These are phyloP conservation scores for Cryptophagus acutangulus DNA, from an alignment of 2,888 invertebrate genomes.

Conservation along the genomic window DNA sequence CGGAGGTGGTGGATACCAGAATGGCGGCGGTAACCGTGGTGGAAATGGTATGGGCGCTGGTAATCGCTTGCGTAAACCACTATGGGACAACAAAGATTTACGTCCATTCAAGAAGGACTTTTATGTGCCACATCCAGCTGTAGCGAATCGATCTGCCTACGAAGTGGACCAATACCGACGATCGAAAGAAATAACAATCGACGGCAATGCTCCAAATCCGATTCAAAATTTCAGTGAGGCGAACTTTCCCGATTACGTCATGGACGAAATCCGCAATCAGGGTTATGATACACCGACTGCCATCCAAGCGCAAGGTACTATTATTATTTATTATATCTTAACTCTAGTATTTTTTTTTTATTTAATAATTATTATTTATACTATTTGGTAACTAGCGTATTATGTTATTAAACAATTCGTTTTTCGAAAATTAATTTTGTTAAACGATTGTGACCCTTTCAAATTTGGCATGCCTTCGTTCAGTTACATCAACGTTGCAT, in stretches of 20 bases:
- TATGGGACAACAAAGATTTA: slow-evolving; percentile 71
- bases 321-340: too few species aligned
- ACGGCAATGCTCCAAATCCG: slow-evolving; percentile 70
- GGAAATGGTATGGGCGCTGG: slow-evolving; percentile 47
- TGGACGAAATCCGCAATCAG: slow-evolving; percentile 68
- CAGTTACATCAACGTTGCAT: slow-evolving; percentile 57
- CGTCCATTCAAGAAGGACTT: slow-evolving; percentile 84
- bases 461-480: slow-evolving; percentile 74
- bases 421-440: too few species aligned
- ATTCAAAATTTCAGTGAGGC: slow-evolving; percentile 76
- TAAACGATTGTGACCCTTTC: too few species aligned
- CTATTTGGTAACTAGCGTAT: too few species aligned
- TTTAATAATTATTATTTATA: too few species aligned
- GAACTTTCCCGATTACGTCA: slow-evolving; percentile 71
- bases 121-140: slow-evolving; percentile 68
- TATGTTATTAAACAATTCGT: too few species aligned
- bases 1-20: slow-evolving; percentile 35
- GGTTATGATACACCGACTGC: slow-evolving; percentile 73
- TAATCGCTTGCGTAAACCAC: slow-evolving; percentile 54
- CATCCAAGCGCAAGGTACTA: slow-evolving; percentile 82
- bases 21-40: slow-evolving; percentile 41
- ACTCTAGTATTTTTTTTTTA: too few species aligned
- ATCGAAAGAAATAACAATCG: slow-evolving; percentile 81
- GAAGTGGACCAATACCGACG: slow-evolving; percentile 71
- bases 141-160: slow-evolving; percentile 59